Conservation (phyloP, 2,888 invertebrate species). For the Erebia ligea region DNA sequence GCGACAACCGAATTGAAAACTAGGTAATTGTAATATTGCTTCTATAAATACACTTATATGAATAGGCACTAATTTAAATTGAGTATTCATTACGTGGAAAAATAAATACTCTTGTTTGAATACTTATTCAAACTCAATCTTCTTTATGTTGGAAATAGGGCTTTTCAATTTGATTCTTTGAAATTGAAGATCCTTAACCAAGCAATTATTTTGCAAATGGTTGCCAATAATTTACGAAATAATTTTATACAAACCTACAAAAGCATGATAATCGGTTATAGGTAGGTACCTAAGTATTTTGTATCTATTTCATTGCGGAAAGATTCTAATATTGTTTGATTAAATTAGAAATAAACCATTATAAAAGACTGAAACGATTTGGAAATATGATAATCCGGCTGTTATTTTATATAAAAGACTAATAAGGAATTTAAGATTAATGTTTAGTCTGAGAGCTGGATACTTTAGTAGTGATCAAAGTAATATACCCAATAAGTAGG, state of each 20-base stretch:
- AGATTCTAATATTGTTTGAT: background rate
- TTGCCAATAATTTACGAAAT: background rate
- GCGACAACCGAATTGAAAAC: constrained; percentile 1
- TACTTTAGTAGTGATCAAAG: background rate
- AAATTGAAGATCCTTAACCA: background rate
- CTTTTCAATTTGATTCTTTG: background rate
- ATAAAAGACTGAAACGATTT: background rate
- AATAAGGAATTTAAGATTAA: background rate
- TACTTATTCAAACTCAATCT: background rate
- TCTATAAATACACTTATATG: background rate
- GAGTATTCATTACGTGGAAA: no score
- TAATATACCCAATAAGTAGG: background rate
- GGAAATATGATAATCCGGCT: background rate
- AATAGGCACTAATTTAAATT: background rate
- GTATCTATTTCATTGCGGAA: no score
- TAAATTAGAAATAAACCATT: background rate
- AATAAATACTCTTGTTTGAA: background rate
- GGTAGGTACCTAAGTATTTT: no score
- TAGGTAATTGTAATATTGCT: constrained; percentile 4
- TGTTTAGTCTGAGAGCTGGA: background rate
- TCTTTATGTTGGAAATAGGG: background rate
- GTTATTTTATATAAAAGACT: background rate
- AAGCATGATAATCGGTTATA: no score
- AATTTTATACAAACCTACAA: background rate
- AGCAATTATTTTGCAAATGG: background rate